phyloP scores from a whole-genome alignment of 1,140 invertebrate species.

The Camponotus vicinus region DNA sequence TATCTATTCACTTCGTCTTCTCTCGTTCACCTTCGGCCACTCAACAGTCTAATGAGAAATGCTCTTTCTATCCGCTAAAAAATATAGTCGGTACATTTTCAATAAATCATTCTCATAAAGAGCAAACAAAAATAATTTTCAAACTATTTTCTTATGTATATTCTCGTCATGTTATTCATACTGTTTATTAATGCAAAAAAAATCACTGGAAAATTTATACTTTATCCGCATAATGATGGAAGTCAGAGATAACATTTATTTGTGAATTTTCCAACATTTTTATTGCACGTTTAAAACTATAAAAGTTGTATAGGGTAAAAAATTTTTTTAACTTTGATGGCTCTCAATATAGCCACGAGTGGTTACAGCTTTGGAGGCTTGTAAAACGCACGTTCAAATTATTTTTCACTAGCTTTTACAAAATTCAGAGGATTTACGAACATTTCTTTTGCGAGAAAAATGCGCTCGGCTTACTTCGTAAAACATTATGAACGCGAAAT shows the following conservation, averaged over 20 bases:
- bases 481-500: constrained; percentile 46
- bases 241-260: constrained; percentile 32
- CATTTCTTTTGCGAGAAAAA: constrained; percentile 9
- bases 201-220: not conserved
- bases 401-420: constrained; percentile 38
- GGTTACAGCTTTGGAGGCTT: constrained; percentile 16
- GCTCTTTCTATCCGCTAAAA: not conserved
- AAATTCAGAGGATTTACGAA: constrained; percentile 17
- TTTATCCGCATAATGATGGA: not conserved
- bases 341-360: constrained; percentile 26
- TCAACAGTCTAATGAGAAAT: not conserved
- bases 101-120: not conserved
- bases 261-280: constrained; percentile 27
- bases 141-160: not conserved
- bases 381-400: constrained; percentile 28
- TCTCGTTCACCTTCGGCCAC: constrained; percentile 1
- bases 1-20: constrained; percentile 24
- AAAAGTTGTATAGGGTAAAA: constrained; percentile 26
- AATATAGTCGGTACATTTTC: not conserved
- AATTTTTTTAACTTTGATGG: constrained; percentile 22
- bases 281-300: constrained; percentile 38
- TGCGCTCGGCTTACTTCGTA: constrained; percentile 2
- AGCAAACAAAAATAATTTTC: constrained; percentile 5
- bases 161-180: not conserved
- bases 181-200: constrained; percentile 8